A percentile compares a stretch with the other conserved stretches of the same genome.
Conservation (phyloP, 2,113 vertebrate genomes). For the Lepus americanus region DNA sequence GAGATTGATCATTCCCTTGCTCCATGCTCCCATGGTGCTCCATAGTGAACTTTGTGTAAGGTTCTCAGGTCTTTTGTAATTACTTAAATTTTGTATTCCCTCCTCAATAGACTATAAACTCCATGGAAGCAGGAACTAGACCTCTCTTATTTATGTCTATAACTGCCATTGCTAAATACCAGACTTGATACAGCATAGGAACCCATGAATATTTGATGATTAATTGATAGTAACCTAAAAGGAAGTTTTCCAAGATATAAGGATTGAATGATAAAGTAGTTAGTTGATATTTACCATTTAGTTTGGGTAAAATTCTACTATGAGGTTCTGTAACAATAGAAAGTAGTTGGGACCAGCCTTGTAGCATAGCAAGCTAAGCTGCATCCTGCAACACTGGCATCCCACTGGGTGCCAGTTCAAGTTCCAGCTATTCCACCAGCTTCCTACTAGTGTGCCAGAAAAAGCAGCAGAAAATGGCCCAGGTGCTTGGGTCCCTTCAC, state of each 20-base stretch:
- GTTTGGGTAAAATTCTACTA: neutral
- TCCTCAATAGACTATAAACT: neutral
- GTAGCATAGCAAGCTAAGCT: no score
- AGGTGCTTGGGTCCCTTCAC: no score
- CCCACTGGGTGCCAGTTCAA: no score
- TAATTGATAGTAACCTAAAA: neutral
- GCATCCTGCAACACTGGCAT: no score
- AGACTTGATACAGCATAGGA: neutral
- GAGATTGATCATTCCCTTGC: neutral
- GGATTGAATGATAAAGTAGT: neutral
- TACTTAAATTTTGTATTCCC: neutral
- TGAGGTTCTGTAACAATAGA: neutral
- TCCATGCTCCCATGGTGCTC: neutral
- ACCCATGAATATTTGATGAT: conserved; percentile 10
- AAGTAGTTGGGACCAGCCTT: neutral
- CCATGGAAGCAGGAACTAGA: neutral
- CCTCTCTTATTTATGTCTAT: neutral
- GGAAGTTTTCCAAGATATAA: neutral
- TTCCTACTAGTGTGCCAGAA: no score
- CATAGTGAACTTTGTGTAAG: neutral
- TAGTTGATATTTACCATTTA: neutral
- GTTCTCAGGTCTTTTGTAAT: neutral
- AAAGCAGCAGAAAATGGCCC: no score
- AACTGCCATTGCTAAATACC: neutral
- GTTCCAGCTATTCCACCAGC: no score